Conservation (phyloP, 2,113 vertebrate genomes). For the Nymphicus hollandicus region DNA sequence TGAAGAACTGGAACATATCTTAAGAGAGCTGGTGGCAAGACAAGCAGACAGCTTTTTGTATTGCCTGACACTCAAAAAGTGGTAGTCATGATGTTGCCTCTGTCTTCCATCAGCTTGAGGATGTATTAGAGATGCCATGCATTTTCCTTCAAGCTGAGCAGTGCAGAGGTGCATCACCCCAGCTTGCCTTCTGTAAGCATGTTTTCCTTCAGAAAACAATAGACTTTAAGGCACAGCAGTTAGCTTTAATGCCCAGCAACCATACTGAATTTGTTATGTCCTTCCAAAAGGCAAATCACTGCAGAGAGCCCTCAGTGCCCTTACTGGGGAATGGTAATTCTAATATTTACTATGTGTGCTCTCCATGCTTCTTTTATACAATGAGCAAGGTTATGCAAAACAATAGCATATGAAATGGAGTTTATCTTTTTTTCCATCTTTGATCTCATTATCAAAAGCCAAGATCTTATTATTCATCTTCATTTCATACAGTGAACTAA, state of each 20-base stretch:
- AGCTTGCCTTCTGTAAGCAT: neutral
- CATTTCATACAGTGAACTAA: neutral
- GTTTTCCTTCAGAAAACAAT: neutral
- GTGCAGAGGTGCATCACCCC: neutral
- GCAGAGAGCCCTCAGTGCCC: neutral
- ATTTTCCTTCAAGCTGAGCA: neutral
- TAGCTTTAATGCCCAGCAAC: neutral
- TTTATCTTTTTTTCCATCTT: neutral
- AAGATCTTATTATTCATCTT: neutral
- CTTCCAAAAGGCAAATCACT: neutral
- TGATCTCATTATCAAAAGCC: neutral
- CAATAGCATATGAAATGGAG: neutral
- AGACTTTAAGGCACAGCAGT: neutral
- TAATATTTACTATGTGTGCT: rapidly evolving
- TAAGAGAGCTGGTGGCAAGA: neutral
- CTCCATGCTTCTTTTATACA: neutral
- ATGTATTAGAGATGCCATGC: neutral
- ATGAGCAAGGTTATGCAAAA: neutral
- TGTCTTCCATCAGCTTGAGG: neutral
- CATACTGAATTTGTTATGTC: rapidly evolving
- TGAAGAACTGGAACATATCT: neutral
- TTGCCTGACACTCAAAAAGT: neutral
- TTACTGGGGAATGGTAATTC: neutral
- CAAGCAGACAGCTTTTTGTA: neutral
- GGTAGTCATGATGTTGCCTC: neutral